Conservation (phyloP, 2,888 invertebrate species). For the Cephus runcator region DNA sequence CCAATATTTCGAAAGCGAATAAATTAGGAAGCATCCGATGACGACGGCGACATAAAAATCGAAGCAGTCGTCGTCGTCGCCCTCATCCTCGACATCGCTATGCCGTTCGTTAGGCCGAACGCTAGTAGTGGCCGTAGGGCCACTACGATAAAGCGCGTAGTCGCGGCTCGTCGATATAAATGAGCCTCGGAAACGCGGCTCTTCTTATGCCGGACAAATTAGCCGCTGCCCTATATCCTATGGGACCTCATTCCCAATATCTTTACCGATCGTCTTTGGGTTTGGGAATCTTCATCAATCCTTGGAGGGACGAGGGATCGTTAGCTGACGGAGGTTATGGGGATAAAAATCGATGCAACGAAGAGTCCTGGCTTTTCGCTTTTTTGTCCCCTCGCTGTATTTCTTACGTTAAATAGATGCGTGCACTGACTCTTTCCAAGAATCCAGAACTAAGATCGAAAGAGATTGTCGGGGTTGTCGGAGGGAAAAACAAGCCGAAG, state of each 20-base stretch:
- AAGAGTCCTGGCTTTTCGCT: too few relatives aligned
- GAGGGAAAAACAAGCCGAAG: constrained; percentile 20
- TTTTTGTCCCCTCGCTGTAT: too few relatives aligned
- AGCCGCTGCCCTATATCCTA: neutral
- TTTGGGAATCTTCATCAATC: too few relatives aligned
- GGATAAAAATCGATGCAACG: too few relatives aligned
- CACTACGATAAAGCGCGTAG: constrained; percentile 19
- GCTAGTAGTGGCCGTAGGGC: too few relatives aligned
- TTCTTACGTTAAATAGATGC: constrained; percentile 4
- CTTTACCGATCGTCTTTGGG: too few relatives aligned
- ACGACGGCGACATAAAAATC: constrained; percentile 27
- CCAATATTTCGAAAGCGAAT: constrained; percentile 36
- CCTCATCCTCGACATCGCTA: too few relatives aligned
- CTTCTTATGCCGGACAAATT: neutral
- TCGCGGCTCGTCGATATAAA: constrained; percentile 30
- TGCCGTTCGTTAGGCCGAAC: too few relatives aligned
- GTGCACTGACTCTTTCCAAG: constrained; percentile 9
- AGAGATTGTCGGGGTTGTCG: constrained; percentile 11
- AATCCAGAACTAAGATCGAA: constrained; percentile 14
- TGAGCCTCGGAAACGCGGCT: constrained; percentile 17
- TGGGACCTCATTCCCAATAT: neutral
- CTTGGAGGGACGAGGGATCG: too few relatives aligned
- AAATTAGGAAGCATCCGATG: constrained; percentile 38
- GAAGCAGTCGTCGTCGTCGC: constrained; percentile 24
- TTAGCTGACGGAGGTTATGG: too few relatives aligned